Evolutionary conservation across 2,113 vertebrate genomes (phyloP).

Genomic region (Pluvianellus socialis): DNA sequence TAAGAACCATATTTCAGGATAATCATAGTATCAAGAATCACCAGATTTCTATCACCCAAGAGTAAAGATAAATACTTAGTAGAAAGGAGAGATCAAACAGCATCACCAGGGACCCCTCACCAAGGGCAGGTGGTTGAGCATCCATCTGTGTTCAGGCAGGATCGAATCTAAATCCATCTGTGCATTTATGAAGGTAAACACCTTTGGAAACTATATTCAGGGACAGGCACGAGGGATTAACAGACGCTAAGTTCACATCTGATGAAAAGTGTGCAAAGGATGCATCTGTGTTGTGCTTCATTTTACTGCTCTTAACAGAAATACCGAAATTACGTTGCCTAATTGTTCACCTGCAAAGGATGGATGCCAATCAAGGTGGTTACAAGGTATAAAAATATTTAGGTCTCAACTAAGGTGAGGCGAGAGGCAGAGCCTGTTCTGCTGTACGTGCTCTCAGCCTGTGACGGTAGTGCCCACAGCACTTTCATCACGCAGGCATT

Average conservation of each 20-base stretch:
- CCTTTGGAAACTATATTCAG: neutral
- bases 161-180: neutral
- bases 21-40: neutral
- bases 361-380: neutral
- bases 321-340: neutral
- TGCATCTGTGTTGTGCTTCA: neutral
- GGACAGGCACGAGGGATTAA: neutral
- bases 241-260: neutral
- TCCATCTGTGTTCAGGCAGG: neutral
- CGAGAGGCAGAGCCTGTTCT: neutral
- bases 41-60: neutral
- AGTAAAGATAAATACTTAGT: neutral
- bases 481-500: neutral
- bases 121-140: neutral
- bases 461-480: neutral
- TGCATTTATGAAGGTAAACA: neutral
- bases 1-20: neutral
- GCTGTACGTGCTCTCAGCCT: neutral
- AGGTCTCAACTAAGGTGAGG: neutral
- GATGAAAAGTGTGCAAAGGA: neutral
- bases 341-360: neutral
- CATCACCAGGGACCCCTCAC: neutral
- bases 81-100: neutral
- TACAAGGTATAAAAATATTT: neutral
- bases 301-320: neutral